phyloP scores from a whole-genome alignment of 2,888 invertebrate genomes.

The Capitulum mitella region DNA sequence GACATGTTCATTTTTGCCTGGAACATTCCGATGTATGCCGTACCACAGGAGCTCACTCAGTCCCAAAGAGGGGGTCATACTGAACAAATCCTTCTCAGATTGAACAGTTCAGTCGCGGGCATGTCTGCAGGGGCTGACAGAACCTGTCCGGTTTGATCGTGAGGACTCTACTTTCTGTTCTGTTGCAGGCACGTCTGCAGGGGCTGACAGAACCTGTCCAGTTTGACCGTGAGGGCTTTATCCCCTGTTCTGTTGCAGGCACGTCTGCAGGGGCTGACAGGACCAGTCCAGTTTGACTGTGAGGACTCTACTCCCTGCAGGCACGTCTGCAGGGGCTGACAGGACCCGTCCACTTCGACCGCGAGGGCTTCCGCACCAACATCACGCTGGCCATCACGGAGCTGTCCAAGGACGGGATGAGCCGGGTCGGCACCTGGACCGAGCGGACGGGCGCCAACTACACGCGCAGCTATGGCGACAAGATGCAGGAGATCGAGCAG shows the following conservation, averaged over 20 bases:
- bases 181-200: too few species aligned
- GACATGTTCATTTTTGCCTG: too few species aligned
- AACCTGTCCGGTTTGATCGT: not conserved
- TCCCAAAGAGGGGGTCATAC: too few species aligned
- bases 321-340: not conserved
- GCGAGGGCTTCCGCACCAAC: slow-evolving; percentile 84
- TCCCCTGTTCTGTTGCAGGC: not conserved
- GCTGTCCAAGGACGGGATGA: slow-evolving; percentile 44
- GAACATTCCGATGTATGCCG: too few species aligned
- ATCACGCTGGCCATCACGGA: slow-evolving; percentile 88
- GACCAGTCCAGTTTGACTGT: slow-evolving; percentile 86
- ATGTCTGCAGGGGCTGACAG: too few species aligned
- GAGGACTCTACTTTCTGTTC: not conserved
- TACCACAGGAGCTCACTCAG: too few species aligned
- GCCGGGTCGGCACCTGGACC: slow-evolving; percentile 37
- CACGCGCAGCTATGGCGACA: slow-evolving; percentile 49
- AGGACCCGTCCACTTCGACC: slow-evolving; percentile 86
- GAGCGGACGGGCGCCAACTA: slow-evolving; percentile 44
- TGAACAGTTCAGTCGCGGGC: too few species aligned
- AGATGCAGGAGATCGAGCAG: slow-evolving; percentile 68
- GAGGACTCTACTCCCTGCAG: slow-evolving; percentile 57
- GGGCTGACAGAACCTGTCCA: not conserved
- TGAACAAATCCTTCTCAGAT: too few species aligned
- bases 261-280: slow-evolving; percentile 41
- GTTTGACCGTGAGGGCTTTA: not conserved